Conservation (phyloP, 2,113 vertebrate species). For the Dicaeum eximium region DNA sequence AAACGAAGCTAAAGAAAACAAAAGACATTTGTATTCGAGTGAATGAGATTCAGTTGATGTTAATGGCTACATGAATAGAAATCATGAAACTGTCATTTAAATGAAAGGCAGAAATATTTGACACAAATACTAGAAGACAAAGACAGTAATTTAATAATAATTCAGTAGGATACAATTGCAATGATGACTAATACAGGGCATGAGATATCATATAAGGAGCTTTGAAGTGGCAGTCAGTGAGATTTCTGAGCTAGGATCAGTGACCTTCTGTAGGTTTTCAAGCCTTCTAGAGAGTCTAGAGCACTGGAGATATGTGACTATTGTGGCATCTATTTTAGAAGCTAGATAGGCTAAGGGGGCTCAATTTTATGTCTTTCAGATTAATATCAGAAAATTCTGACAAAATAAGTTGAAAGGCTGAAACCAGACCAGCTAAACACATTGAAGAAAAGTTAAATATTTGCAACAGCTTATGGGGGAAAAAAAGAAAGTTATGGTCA, state of each 20-base stretch:
- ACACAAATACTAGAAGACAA: background rate
- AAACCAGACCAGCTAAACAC: background rate
- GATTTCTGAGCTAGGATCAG: background rate
- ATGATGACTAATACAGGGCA: background rate
- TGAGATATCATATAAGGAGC: background rate
- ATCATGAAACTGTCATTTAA: background rate
- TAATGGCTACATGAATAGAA: background rate
- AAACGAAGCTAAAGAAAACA: background rate
- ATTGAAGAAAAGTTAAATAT: background rate
- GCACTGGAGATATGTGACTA: background rate
- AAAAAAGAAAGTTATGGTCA: background rate
- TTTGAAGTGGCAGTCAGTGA: background rate
- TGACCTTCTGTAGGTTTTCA: background rate
- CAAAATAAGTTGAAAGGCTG: background rate
- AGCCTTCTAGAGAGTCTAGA: background rate
- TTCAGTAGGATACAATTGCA: background rate
- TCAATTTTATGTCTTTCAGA: background rate
- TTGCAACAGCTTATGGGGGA: background rate
- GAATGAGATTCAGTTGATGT: background rate
- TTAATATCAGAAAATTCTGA: background rate
- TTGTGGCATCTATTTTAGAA: background rate
- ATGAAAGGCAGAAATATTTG: background rate
- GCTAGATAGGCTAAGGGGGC: background rate
- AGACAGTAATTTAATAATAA: background rate
- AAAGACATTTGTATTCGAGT: background rate